Evolutionary conservation across 1,140 invertebrate genomes (phyloP).

Genomic region (Eufriesea mexicana): DNA sequence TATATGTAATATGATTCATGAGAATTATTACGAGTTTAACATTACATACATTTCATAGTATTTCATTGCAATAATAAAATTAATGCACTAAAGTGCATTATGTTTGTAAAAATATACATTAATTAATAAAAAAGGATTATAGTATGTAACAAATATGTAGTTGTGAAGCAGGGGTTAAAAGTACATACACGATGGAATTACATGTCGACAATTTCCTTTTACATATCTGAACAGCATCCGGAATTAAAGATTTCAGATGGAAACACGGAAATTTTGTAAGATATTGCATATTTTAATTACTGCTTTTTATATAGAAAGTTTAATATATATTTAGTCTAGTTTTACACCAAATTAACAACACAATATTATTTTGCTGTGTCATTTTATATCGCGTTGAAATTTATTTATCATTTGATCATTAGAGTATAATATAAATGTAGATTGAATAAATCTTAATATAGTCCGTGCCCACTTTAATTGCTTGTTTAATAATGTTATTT

Average conservation of each 20-base stretch:
- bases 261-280: slow-evolving; percentile 23
- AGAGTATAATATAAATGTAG: neutral
- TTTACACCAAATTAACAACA: neutral
- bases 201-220: slow-evolving; percentile 23
- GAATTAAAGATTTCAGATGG: slow-evolving; percentile 22
- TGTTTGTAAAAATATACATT: neutral
- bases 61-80: neutral
- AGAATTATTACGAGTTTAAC: neutral
- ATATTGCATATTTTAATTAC: slow-evolving; percentile 10
- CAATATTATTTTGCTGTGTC: neutral
- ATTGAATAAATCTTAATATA: neutral
- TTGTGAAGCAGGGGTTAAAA: slow-evolving; percentile 9
- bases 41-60: neutral
- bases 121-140: neutral
- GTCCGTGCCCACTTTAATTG: neutral
- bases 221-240: slow-evolving; percentile 40
- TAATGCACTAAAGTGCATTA: neutral
- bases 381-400: neutral
- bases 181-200: neutral
- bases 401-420: neutral
- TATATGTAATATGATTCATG: neutral
- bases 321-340: neutral
- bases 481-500: neutral
- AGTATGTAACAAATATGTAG: neutral
- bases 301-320: neutral